Evolutionary conservation across 2,888 invertebrate species (phyloP).

Genomic region (Antheraea assamensis): DNA sequence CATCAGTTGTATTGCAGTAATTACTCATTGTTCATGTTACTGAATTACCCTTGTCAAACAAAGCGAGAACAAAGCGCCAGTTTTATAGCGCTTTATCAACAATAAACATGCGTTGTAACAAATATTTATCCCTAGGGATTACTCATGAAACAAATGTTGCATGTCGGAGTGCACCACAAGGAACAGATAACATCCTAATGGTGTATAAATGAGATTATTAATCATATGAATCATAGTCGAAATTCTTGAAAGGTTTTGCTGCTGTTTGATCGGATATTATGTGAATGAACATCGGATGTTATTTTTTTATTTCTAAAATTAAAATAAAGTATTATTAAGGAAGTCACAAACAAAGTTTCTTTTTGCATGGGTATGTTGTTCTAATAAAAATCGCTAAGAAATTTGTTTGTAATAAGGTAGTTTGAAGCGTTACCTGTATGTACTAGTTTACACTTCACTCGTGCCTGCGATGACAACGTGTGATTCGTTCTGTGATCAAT

Average conservation of each 20-base stretch:
- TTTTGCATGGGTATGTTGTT: no score
- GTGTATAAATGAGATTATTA: constrained; percentile 28
- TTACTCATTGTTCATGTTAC: not conserved
- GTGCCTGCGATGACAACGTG: no score
- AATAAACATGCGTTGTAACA: constrained; percentile 26
- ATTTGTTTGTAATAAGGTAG: no score
- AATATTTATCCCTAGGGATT: constrained; percentile 40
- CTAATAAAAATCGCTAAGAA: no score
- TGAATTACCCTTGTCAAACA: constrained; percentile 2
- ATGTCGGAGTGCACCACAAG: constrained; percentile 33
- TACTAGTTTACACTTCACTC: no score
- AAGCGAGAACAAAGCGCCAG: constrained; percentile 8
- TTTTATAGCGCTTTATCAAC: constrained; percentile 15
- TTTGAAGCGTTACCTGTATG: no score
- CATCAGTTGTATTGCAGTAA: not conserved
- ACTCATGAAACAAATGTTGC: constrained; percentile 40
- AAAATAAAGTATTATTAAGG: not conserved
- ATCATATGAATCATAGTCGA: not conserved
- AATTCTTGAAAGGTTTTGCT: constrained; percentile 5
- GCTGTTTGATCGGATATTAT: constrained; percentile 7
- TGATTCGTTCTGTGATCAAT: no score
- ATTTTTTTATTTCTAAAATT: not conserved
- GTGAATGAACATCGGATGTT: not conserved
- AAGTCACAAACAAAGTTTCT: no score
- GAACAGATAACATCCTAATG: constrained; percentile 39